Base-by-base conservation (phyloP, 2,888 invertebrate genomes). In the Melanotus villosus region DNA sequence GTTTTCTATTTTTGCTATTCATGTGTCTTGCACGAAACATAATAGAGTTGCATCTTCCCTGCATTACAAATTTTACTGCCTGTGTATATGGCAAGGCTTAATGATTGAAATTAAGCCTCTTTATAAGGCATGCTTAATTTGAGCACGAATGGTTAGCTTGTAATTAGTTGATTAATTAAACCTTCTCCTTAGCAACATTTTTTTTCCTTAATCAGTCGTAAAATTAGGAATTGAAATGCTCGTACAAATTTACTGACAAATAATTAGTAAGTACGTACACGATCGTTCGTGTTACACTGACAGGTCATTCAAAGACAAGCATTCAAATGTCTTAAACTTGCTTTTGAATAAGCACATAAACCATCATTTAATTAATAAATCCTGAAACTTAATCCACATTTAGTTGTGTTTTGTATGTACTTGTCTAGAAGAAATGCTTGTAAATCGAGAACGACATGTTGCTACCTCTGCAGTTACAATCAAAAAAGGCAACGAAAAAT, bases 331-430 rank as follows among this genome's bases (percentile, higher is more conserved):
- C 62, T 14, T n/a, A n/a, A 47, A 32, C 18, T n/a, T 18, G 12
- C 12, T 38, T n/a, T 12, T 52, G 36, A 62, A 62, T 62, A 62
- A 62, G 38, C 19, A 7, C 38, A 62, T 62, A 62, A 62, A 62
- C 14, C 32, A 62, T 19, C 21, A 50, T 47, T 50, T 52, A 52
- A 38, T 52, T 50, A 50, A 50, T 52, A 50, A 50, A 62, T 36
- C 38, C 36, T 21, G 23, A 45, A 9, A 54, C 38, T 45, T 56
- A 60, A 45, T 60, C 36, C 50, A 34, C 34, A 21, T 47, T 60
- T 58, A 38, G 41, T 58, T 18, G 32, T 1, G 18, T 52, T 30
- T 52, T 52, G 47, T 47, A 23, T 23, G 23, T 47, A 47, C 47
- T 47, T 47, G 47, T 47, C 47, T 47, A 12, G 47, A 23, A 52